Percentiles rank a stretch among this genome's conserved stretches.
phyloP scores from a whole-genome alignment of 2,888 invertebrate species.

The Sarcophaga rosellei region DNA sequence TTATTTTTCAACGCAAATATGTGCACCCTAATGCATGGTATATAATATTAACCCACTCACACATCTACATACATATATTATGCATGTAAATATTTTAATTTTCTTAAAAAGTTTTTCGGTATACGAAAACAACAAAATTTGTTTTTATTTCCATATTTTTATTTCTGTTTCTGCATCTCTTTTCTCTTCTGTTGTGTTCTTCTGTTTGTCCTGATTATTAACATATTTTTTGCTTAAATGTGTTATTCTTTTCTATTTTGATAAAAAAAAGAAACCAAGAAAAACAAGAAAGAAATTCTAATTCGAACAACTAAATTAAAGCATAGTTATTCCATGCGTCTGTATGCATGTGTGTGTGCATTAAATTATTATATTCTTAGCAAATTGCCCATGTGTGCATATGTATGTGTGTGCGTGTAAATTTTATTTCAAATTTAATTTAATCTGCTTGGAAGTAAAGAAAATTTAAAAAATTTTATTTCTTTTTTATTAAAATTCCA shows the following conservation, averaged over 20 bases:
- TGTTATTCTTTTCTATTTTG: background rate
- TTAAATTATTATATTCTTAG: background rate
- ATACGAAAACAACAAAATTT: background rate
- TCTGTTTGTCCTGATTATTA: background rate
- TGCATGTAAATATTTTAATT: background rate
- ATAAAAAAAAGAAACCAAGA: background rate
- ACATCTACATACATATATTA: background rate
- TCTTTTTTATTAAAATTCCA: background rate
- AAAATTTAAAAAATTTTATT: background rate
- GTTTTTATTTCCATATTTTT: background rate
- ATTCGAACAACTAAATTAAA: background rate
- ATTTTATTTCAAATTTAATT: background rate
- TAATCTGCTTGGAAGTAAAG: background rate
- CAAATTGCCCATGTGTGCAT: background rate
- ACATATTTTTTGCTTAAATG: background rate
- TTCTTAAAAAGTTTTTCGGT: background rate
- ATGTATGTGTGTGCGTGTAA: background rate
- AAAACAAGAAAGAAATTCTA: background rate
- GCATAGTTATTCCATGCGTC: background rate
- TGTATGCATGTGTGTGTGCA: slow-evolving; percentile 16
- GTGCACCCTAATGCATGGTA: background rate
- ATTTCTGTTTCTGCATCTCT: too few species aligned
- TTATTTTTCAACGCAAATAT: background rate
- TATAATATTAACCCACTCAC: background rate
- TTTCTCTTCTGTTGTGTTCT: too few species aligned